These are phyloP conservation scores for Mya arenaria DNA, from an alignment of 1,140 invertebrate genomes.

Conservation along the genomic window DNA sequence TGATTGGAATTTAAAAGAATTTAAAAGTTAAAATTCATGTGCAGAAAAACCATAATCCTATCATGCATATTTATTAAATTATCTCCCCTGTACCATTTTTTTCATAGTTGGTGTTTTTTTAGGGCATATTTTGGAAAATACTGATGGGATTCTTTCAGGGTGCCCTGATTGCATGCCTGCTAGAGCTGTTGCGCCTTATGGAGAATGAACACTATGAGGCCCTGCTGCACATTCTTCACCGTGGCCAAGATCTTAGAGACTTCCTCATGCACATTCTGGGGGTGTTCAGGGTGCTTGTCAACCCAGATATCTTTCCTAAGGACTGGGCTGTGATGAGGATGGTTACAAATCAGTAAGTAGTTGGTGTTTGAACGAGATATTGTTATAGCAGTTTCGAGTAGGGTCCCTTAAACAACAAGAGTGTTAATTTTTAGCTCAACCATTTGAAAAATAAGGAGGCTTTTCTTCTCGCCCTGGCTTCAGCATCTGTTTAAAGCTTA, in stretches of 20 bases:
- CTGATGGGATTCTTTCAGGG: conserved; percentile 86
- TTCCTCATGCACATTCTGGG: conserved; percentile 71
- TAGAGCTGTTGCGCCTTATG: conserved; percentile 92
- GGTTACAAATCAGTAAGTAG: conserved; percentile 77
- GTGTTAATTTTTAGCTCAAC: no score
- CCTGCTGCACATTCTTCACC: conserved; percentile 89
- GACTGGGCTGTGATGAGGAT: conserved; percentile 79
- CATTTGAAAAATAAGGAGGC: no score
- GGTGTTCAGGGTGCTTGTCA: conserved; percentile 73
- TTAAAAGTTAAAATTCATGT: no score
- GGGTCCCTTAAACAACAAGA: no score
- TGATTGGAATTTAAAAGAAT: no score
- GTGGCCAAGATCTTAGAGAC: conserved; percentile 83
- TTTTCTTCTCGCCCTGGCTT: no score
- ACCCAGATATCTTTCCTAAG: conserved; percentile 64
- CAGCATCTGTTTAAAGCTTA: no score
- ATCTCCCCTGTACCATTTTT: neutral
- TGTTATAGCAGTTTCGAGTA: no score
- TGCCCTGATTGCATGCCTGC: conserved; percentile 91
- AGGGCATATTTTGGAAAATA: no score
- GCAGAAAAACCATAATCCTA: no score
- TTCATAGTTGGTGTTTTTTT: neutral
- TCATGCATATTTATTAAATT: neutral
- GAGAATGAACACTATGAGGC: conserved; percentile 93
- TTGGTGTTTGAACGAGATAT: no score